phyloP scores from a whole-genome alignment of 2,113 vertebrate species.

The Xenopus laevis region DNA sequence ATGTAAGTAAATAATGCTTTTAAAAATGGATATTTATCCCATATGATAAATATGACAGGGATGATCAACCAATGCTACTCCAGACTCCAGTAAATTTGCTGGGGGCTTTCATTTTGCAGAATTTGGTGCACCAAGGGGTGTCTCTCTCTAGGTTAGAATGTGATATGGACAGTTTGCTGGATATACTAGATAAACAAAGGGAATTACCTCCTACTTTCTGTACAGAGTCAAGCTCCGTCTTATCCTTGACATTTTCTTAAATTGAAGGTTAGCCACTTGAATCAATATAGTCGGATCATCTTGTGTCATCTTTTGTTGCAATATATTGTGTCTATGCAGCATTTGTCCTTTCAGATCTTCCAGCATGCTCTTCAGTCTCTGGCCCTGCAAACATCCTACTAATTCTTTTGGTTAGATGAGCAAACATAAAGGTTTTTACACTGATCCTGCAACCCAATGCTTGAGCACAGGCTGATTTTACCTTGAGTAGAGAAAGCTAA shows the following conservation, averaged over 20 bases:
- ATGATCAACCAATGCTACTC: no score
- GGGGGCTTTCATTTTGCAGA: no score
- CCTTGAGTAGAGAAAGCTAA: not conserved
- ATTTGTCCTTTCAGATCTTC: not conserved
- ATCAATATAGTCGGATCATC: not conserved
- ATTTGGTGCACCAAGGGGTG: no score
- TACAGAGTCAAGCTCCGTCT: not conserved
- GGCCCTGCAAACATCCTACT: not conserved
- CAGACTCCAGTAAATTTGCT: no score
- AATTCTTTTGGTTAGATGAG: not conserved
- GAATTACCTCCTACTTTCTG: not conserved
- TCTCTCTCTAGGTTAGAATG: no score
- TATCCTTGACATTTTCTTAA: not conserved
- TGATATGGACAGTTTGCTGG: not conserved
- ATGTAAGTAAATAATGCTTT: no score
- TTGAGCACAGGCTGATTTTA: not conserved
- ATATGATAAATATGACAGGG: no score
- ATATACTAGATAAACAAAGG: not conserved
- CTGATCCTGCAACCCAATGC: conserved; percentile 9
- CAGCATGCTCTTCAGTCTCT: not conserved
- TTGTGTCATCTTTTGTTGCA: not conserved
- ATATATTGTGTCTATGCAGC: not conserved
- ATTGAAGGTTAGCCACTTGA: not conserved
- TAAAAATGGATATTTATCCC: no score
- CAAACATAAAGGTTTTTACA: conserved; percentile 13